These are phyloP conservation scores for Chelonus formosanus DNA, from an alignment of 2,888 invertebrate genomes.

Conservation along the genomic window DNA sequence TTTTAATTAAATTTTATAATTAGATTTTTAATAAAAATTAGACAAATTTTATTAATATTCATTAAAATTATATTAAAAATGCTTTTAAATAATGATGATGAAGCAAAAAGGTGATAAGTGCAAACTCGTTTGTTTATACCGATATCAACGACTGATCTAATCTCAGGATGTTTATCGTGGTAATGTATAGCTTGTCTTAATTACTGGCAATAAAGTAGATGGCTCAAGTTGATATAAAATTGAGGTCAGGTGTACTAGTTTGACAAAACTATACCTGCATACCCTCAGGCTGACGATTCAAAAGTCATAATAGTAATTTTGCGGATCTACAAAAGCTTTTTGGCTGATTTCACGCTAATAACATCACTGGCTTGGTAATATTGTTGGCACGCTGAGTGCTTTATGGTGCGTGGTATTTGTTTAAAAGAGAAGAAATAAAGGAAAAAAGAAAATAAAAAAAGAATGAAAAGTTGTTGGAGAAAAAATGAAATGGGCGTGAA, in stretches of 20 bases:
- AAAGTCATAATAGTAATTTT: too few relatives aligned
- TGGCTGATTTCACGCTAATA: conserved; percentile 12
- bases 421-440: background rate
- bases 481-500: conserved; percentile 57
- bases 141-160: conserved; percentile 6
- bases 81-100: too few relatives aligned
- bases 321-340: background rate
- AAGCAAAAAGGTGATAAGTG: background rate
- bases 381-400: conserved; percentile 16
- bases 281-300: background rate
- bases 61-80: too few relatives aligned
- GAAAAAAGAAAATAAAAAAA: conserved; percentile 6
- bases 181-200: conserved; percentile 16
- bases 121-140: background rate
- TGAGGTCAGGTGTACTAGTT: conserved; percentile 10
- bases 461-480: conserved; percentile 12
- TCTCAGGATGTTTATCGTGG: conserved; percentile 18
- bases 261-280: conserved; percentile 18
- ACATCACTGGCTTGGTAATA: background rate
- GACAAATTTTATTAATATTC: too few relatives aligned
- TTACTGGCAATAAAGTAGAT: conserved; percentile 18
- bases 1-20: too few relatives aligned
- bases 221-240: conserved; percentile 13
- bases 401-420: conserved; percentile 26
- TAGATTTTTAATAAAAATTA: too few relatives aligned